These are phyloP conservation scores for Boleophthalmus pectinirostris DNA, from an alignment of 2,113 vertebrate species.

Conservation along the genomic window DNA sequence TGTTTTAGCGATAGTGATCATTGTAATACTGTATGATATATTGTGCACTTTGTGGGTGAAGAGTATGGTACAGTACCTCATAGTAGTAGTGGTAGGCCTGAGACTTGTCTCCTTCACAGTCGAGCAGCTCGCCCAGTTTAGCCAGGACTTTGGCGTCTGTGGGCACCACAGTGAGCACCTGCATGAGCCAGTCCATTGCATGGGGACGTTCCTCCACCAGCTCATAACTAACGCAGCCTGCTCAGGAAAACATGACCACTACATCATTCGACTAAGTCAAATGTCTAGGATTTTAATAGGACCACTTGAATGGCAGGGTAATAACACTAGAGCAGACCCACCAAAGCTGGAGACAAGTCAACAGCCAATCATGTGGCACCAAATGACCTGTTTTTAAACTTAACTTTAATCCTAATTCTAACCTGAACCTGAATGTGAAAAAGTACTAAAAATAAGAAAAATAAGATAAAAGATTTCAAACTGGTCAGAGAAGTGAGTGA, in stretches of 20 bases:
- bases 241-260: conserved; percentile 73
- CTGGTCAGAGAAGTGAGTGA: neutral
- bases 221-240: conserved; percentile 81
- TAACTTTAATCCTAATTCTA: too few species aligned
- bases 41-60: neutral
- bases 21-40: neutral
- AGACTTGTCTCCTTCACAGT: conserved; percentile 91
- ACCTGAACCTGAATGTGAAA: too few species aligned
- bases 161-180: conserved; percentile 88
- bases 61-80: conserved; percentile 57
- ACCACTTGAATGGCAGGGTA: too few species aligned
- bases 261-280: too few species aligned
- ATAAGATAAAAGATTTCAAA: too few species aligned
- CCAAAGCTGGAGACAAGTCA: too few species aligned
- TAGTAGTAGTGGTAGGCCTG: conserved; percentile 95
- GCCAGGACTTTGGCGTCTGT: conserved; percentile 87
- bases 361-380: too few species aligned
- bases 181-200: conserved; percentile 93
- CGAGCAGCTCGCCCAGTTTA: conserved; percentile 89
- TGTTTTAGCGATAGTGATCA: too few species aligned
- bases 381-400: too few species aligned
- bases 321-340: too few species aligned
- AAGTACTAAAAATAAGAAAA: too few species aligned
- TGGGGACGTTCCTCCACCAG: conserved; percentile 87
- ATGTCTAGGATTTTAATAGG: too few species aligned